Conservation (phyloP, 2,113 vertebrate genomes). For the Onychorhynchus coronatus region DNA sequence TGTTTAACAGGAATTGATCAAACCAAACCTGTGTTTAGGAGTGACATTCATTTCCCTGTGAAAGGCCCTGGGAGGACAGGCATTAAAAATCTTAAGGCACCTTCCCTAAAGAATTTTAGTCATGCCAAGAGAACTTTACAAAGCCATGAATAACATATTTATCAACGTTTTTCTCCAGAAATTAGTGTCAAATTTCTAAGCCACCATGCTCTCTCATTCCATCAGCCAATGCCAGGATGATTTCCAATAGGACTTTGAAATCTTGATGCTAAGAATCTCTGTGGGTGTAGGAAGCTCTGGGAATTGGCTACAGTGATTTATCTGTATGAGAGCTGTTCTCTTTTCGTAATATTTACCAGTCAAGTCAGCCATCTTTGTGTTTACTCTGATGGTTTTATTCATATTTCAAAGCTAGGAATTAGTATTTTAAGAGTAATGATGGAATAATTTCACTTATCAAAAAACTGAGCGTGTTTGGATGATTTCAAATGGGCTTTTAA, state of each 20-base stretch:
- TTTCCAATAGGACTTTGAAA: slow-evolving; percentile 10
- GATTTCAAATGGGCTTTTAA: background rate
- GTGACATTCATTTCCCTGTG: background rate
- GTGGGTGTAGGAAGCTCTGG: background rate
- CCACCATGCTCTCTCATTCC: background rate
- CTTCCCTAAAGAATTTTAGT: background rate
- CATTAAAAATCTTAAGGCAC: background rate
- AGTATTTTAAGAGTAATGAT: background rate
- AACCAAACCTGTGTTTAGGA: background rate
- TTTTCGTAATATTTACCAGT: background rate
- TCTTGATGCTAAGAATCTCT: background rate
- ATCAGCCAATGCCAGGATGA: background rate
- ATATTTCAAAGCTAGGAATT: background rate
- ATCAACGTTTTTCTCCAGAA: background rate
- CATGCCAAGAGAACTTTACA: background rate
- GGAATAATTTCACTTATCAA: background rate
- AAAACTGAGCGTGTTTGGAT: background rate
- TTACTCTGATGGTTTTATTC: background rate
- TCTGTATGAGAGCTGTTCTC: background rate
- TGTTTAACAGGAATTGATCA: background rate
- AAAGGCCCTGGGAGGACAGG: background rate
- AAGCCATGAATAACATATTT: background rate
- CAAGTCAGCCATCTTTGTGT: background rate
- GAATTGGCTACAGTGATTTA: background rate
- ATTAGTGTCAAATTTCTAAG: background rate